Evolutionary conservation across 2,113 vertebrate species (phyloP), one percentile per base, ranked within the genome.

Genomic region (Gavia stellata): DNA sequence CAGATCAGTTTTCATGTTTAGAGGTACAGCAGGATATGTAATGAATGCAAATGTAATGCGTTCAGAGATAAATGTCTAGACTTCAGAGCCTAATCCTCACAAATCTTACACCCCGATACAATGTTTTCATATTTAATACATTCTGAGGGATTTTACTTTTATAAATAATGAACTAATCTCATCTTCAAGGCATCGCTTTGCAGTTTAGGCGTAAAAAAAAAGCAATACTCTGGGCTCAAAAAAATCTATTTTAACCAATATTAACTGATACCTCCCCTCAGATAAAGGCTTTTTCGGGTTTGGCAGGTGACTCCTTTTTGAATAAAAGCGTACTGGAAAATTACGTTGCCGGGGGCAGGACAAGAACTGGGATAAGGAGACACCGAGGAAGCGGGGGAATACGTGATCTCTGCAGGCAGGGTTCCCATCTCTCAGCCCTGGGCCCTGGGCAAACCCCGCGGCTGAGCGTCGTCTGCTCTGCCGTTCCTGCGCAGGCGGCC

Each of bases 151-250:
- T 94, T 97, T 94, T 94, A 74, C 92, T 96, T 96, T 96, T 94
- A 96, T 96, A 96, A 97, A 97, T 97, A 97, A 97, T 94, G 94
- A 90, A 94, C 84, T 92, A 94, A 97, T 95, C 97, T 92, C 89
- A 36, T 96, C 96, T 96, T 95, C 86, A 80, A 97, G 94, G 91
- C 92, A 84, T 88, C 88, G 21, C 93, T 96, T 91, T 78, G 80
- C 88, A 55, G 85, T 90, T 95, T 73, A 95, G 87, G 86, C 44
- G 26, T 74, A 17, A 50, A 56, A 81, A 86, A 52, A 47, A 67
- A 63, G 82, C 49, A 67, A 45, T 63, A 20, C 52, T 55, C 66
- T 31, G 25, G 49, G 55, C 70, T 91, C 33, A 77, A 28, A 52
- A 67, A 94, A 80, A 88, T 50, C 71, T 67, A 50, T 55, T 96